Evolutionary conservation across 2,797 vertebrate species (phyloP).

Genomic region (Myotis vivesi): DNA sequence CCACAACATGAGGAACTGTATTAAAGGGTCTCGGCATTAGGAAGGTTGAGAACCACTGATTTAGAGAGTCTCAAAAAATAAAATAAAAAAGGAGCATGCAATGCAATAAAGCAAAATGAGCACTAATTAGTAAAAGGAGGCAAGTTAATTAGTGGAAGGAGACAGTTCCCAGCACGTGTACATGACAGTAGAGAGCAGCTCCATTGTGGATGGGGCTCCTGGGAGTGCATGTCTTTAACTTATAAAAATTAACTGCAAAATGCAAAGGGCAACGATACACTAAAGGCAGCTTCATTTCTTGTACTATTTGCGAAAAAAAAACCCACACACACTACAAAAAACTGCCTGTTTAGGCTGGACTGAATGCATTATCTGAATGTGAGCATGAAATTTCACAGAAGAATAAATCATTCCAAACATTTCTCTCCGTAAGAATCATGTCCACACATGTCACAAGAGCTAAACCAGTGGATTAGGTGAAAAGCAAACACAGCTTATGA

Average conservation of each 20-base stretch:
- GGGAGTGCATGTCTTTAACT: not conserved
- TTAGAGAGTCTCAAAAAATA: not conserved
- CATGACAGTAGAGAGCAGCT: not conserved
- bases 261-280: conserved; percentile 11
- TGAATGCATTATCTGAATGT: not conserved
- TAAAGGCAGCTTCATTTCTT: not conserved
- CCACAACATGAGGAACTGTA: too few species aligned
- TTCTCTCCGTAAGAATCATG: not conserved
- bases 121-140: conserved; percentile 19
- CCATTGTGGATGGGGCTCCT: not conserved
- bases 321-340: too few species aligned
- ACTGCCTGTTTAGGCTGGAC: not conserved
- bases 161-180: not conserved
- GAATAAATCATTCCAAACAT: conserved; percentile 14
- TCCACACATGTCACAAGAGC: not conserved
- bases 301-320: not conserved
- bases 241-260: conserved; percentile 22
- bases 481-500: not conserved
- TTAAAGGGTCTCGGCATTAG: too few species aligned
- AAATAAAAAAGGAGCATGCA: not conserved
- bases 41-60: not conserved
- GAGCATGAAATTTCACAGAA: conserved; percentile 23
- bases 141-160: conserved; percentile 44
- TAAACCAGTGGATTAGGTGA: not conserved
- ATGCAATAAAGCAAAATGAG: not conserved